Conservation (phyloP, 30 jellyfish, hydroid and myxozoan species). For the Rhopilema esculentum region DNA sequence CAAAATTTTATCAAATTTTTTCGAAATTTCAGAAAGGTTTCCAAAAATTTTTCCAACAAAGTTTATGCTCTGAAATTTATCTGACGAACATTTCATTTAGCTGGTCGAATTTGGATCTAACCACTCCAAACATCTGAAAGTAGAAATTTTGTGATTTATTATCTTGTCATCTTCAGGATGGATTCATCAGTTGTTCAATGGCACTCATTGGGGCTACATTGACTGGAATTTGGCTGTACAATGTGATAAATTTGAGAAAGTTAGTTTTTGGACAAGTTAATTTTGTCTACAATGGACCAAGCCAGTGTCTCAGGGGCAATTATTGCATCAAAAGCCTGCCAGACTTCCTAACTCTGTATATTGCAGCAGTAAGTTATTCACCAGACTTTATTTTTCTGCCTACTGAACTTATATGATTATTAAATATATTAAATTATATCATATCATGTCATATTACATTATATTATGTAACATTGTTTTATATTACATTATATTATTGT, state of each 20-base stretch:
- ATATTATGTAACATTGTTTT: too few relatives aligned
- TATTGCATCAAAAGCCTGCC: constrained; percentile 43
- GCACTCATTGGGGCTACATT: constrained; percentile 53
- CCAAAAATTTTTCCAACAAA: too few relatives aligned
- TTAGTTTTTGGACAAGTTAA: constrained; percentile 17
- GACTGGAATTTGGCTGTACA: constrained; percentile 62
- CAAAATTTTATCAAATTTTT: too few relatives aligned
- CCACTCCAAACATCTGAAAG: too few relatives aligned
- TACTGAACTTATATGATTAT: too few relatives aligned
- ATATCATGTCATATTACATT: too few relatives aligned
- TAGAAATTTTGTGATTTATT: neutral
- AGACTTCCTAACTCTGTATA: constrained; percentile 37
- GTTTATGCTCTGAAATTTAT: too few relatives aligned
- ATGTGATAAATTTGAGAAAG: constrained; percentile 41
- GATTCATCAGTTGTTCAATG: constrained; percentile 52
- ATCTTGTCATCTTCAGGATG: constrained; percentile 29
- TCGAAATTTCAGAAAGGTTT: too few relatives aligned
- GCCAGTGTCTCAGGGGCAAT: constrained; percentile 27
- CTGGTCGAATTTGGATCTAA: too few relatives aligned
- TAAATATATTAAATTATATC: too few relatives aligned
- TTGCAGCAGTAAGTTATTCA: constrained; percentile 63
- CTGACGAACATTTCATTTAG: too few relatives aligned
- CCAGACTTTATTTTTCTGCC: neutral
- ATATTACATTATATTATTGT: too few relatives aligned
- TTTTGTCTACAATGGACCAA: constrained; percentile 67